A percentile compares a stretch with the other conserved stretches of the same genome.
phyloP scores from a whole-genome alignment of 2,797 vertebrate species.

The Rhinoraja longicauda region DNA sequence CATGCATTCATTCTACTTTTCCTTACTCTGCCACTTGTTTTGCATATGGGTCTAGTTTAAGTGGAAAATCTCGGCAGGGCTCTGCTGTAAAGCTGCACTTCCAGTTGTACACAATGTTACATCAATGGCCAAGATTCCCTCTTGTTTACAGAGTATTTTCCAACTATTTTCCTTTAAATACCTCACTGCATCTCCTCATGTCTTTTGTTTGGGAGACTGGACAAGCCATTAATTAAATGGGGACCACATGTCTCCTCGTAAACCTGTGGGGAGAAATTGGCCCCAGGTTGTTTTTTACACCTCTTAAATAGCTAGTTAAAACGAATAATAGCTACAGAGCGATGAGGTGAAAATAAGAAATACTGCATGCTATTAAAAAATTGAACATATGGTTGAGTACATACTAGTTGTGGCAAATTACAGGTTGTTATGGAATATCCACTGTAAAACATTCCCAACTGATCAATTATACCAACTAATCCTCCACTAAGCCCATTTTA shows the following conservation, averaged over 20 bases:
- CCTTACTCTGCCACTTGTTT: background rate
- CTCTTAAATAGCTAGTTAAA: background rate
- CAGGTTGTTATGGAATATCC: background rate
- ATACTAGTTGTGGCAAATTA: background rate
- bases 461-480: background rate
- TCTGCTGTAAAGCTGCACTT: background rate
- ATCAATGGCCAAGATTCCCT: background rate
- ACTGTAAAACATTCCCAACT: background rate
- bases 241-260: background rate
- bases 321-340: background rate
- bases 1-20: background rate
- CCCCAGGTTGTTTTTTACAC: background rate
- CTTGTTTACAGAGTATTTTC: background rate
- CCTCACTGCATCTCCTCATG: background rate
- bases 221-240: background rate
- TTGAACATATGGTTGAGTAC: background rate
- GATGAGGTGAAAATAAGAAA: background rate
- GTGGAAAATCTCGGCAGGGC: background rate
- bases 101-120: background rate
- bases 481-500: too few relatives aligned
- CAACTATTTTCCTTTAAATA: background rate
- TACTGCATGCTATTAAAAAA: background rate
- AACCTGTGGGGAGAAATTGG: background rate
- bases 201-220: background rate
- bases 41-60: background rate